A percentile compares a stretch with the other conserved stretches of the same genome.
Conservation (phyloP, 2,888 invertebrate genomes). For the Scaptomyza reducta region DNA sequence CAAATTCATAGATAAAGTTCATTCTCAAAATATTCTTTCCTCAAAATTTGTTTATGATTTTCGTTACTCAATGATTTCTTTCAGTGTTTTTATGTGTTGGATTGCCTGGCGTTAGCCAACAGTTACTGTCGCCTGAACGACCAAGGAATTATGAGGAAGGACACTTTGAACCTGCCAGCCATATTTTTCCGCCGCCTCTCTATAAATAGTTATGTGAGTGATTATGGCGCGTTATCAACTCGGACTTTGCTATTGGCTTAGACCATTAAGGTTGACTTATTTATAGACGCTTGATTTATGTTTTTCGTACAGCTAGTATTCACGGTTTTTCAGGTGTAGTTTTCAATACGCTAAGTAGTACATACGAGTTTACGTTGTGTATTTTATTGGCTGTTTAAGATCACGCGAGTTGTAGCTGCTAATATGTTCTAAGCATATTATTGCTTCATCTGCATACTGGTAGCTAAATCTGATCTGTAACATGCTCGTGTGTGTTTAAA, state of each 20-base stretch:
- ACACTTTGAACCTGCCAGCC: slow-evolving; percentile 63
- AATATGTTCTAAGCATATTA: slow-evolving; percentile 50
- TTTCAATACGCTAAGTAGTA: neutral
- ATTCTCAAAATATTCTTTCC: too few relatives aligned
- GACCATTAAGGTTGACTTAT: slow-evolving; percentile 74
- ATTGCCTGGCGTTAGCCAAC: slow-evolving; percentile 56
- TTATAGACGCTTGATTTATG: slow-evolving; percentile 76
- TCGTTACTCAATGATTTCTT: neutral
- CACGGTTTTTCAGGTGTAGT: neutral
- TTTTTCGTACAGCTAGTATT: slow-evolving; percentile 8
- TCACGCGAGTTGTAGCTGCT: slow-evolving; percentile 41
- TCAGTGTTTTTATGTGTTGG: slow-evolving; percentile 30
- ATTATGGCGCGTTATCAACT: slow-evolving; percentile 69
- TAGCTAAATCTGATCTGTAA: slow-evolving; percentile 52
- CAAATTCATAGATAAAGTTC: too few relatives aligned
- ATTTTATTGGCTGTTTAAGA: neutral
- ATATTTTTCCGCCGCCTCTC: slow-evolving; percentile 52
- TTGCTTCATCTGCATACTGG: slow-evolving; percentile 69
- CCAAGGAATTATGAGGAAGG: slow-evolving; percentile 56
- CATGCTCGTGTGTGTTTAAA: slow-evolving; percentile 38
- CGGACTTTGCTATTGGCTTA: slow-evolving; percentile 32
- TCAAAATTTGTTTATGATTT: too few relatives aligned
- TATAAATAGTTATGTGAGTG: slow-evolving; percentile 72
- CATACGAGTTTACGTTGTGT: neutral
- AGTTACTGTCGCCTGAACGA: slow-evolving; percentile 10